These are phyloP conservation scores for Euura lappo DNA, from an alignment of 1,140 invertebrate genomes.

Conservation along the genomic window DNA sequence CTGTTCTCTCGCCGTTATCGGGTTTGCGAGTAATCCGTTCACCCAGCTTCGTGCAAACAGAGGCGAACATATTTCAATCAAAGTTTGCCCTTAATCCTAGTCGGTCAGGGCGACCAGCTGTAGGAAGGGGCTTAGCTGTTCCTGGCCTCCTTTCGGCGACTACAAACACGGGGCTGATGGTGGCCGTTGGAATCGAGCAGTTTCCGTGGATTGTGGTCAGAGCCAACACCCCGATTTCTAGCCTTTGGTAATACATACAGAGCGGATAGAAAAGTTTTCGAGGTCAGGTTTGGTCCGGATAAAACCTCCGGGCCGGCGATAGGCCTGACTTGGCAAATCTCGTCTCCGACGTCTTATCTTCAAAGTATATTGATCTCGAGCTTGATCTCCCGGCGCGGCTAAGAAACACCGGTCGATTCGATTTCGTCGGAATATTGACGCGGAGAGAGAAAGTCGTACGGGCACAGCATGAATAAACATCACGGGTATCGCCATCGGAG, in stretches of 20 bases:
- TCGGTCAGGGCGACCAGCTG: not conserved
- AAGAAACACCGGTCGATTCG: no score
- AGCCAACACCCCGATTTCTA: not conserved
- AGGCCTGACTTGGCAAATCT: not conserved
- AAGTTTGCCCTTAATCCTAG: not conserved
- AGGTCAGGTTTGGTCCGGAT: slow-evolving; percentile 1
- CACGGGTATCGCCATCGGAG: no score
- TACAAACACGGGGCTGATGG: not conserved
- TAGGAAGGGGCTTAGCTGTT: not conserved
- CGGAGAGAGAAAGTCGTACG: no score
- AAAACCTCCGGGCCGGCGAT: not conserved
- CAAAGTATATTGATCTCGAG: no score
- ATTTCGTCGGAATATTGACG: no score
- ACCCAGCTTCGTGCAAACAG: not conserved
- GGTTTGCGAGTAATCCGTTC: not conserved
- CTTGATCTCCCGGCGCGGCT: no score
- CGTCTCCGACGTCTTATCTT: not conserved
- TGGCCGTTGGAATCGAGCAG: not conserved
- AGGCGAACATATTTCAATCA: not conserved
- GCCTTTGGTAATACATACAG: not conserved
- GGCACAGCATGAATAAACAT: no score
- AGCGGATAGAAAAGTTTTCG: not conserved
- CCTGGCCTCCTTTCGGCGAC: not conserved
- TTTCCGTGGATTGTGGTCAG: not conserved
- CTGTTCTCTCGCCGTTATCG: not conserved